Evolutionary conservation across 2,797 vertebrate species (phyloP).

Genomic region (Pseudochromis fuscus): DNA sequence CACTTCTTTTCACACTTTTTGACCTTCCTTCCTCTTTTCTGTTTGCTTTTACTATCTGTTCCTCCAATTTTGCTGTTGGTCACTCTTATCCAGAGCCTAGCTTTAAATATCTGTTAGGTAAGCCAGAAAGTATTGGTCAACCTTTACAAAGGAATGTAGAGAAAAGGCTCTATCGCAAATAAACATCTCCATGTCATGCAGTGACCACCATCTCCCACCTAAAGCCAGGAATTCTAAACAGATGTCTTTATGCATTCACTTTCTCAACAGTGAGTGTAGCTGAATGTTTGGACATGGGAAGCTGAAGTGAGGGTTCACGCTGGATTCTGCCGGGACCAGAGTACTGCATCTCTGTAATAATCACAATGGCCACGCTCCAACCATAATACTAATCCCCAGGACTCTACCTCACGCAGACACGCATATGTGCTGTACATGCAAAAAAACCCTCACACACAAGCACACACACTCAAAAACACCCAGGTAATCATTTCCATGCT

Average conservation of each 20-base stretch:
- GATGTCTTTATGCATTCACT: constrained; percentile 46
- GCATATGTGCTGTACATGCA: constrained; percentile 12
- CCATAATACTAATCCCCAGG: constrained; percentile 66
- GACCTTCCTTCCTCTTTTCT: constrained; percentile 41
- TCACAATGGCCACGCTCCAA: constrained; percentile 70
- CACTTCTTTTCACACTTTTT: constrained; percentile 55
- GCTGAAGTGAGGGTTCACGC: constrained; percentile 52
- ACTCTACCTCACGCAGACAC: constrained; percentile 43
- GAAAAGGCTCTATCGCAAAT: constrained; percentile 47
- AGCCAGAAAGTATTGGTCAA: constrained; percentile 9
- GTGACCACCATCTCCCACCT: constrained; percentile 42
- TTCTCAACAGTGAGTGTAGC: constrained; percentile 47
- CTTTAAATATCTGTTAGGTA: constrained; percentile 1
- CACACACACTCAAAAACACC: constrained; percentile 44
- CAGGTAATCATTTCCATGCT: constrained; percentile 74
- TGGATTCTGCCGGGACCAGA: constrained; percentile 57
- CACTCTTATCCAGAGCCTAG: constrained; percentile 9
- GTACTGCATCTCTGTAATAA: constrained; percentile 67
- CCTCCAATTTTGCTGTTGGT: constrained; percentile 15
- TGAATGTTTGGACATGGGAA: constrained; percentile 62
- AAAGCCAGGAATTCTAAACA: constrained; percentile 61
- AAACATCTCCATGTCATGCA: constrained; percentile 37
- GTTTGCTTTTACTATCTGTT: constrained; percentile 19
- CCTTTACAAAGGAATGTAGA: constrained; percentile 14
- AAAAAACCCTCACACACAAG: constrained; percentile 19